Percentiles rank a stretch among this genome's conserved stretches.
These are phyloP conservation scores for Salvator merianae DNA, from an alignment of 2,113 vertebrate genomes.

Conservation along the genomic window DNA sequence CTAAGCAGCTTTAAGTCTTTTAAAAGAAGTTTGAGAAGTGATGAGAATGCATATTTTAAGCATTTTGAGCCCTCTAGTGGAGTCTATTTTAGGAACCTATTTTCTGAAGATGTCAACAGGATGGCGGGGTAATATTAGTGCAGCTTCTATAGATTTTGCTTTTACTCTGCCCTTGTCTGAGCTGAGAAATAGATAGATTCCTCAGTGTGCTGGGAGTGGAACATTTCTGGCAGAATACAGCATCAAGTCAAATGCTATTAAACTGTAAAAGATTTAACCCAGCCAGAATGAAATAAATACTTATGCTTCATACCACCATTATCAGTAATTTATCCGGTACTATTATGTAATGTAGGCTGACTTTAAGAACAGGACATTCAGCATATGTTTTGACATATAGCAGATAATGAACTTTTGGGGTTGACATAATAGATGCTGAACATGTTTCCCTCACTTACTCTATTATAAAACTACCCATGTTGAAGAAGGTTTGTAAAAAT, in stretches of 20 bases:
- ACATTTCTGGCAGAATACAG: background rate
- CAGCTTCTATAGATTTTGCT: too few relatives aligned
- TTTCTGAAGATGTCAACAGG: background rate
- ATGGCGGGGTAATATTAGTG: background rate
- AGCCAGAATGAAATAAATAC: background rate
- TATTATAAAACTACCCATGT: background rate
- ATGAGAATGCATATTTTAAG: background rate
- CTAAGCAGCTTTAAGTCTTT: constrained; percentile 19
- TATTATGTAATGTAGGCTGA: background rate
- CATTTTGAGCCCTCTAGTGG: background rate
- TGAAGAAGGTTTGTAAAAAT: background rate
- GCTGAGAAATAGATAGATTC: background rate
- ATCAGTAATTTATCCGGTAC: background rate
- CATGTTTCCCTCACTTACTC: background rate
- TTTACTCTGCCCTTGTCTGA: background rate
- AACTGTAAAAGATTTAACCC: background rate
- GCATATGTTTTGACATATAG: too few relatives aligned
- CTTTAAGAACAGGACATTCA: background rate
- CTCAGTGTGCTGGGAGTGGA: background rate
- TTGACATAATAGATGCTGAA: background rate
- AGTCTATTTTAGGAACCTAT: background rate
- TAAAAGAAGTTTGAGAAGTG: background rate
- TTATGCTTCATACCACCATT: background rate
- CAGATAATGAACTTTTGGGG: background rate
- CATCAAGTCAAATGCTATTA: background rate